Evolutionary conservation across 1,140 invertebrate species (phyloP).

Genomic region (Homarus americanus): DNA sequence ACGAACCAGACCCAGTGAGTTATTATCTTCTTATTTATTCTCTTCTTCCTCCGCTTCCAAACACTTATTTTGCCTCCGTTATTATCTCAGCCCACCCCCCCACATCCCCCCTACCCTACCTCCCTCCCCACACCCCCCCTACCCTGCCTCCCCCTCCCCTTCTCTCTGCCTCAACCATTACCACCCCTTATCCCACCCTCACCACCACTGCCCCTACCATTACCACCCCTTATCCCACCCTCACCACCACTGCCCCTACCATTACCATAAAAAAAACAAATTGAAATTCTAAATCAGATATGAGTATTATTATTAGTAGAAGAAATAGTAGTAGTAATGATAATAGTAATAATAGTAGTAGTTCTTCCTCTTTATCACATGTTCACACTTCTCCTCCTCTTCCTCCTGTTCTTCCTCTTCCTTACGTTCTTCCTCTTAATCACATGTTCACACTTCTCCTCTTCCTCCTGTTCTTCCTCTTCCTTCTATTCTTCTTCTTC

Average conservation of each 20-base stretch:
- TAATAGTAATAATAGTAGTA: too few species aligned
- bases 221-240: neutral
- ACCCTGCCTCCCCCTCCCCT: too few species aligned
- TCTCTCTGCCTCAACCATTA: neutral
- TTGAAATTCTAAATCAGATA: too few species aligned
- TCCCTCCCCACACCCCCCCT: too few species aligned
- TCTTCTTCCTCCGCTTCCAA: neutral
- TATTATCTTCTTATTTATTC: neutral
- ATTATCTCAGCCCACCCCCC: neutral
- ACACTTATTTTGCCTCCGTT: neutral
- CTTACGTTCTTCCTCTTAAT: neutral
- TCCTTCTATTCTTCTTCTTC: neutral
- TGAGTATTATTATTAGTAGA: too few species aligned
- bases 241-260: too few species aligned
- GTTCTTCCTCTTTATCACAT: too few species aligned
- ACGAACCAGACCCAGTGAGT: neutral
- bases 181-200: neutral
- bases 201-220: neutral
- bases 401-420: too few species aligned
- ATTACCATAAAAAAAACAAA: too few species aligned
- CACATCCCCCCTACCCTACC: neutral
- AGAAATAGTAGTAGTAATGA: too few species aligned
- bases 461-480: neutral
- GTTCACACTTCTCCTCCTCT: too few species aligned
- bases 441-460: neutral